Evolutionary conservation across 2,888 invertebrate species (phyloP), one percentile per base, ranked within the genome.

Genomic region (Serrognathus titanus): DNA sequence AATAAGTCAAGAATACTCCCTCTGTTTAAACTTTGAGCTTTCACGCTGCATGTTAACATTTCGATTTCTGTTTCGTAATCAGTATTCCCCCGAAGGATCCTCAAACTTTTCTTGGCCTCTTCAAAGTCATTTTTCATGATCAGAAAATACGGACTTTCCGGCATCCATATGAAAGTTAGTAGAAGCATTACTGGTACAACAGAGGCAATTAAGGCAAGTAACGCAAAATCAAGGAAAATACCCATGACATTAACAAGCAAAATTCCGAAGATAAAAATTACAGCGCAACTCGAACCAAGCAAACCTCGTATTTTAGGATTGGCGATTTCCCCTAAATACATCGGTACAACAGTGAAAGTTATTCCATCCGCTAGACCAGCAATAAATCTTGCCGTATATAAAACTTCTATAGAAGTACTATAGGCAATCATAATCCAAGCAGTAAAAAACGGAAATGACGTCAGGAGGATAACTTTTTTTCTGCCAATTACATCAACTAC

Each of bases 401-500:
- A 77, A 47, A 82, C 69, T 41, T 79, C 74, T 1, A 84, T 81
- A 3, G 80, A 81, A 51, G 80, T 78, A 31, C 86, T 85, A 37
- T 81, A 74, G 60, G 85, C 83, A 63, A 87, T 80, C 63, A 86
- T 75, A 37, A 86, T 70, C 87, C 87, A 88, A 58, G 86, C 83
- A 39, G 83, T 50, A 61, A 84, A 82, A 66, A 85, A 82, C 0
- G 87, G 85, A 6, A 86, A 66, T 0, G 84, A 83, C 10, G 85
- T 81, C 38, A 83, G 71, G 10, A 87, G 77, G 1, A 87, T 78
- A n/a, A 85, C 83, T 10, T 79, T 81, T 70, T 87, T 87, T n/a
- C 88, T 80, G n/a, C 88, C 88, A 58, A 85, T 80, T 59, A 79
- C 77, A 71, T 88, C 86, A 52, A 87, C 84, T 58, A 85, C 75